These are phyloP conservation scores for Eurytoma californica DNA, from an alignment of 2,888 invertebrate genomes.

Conservation along the genomic window DNA sequence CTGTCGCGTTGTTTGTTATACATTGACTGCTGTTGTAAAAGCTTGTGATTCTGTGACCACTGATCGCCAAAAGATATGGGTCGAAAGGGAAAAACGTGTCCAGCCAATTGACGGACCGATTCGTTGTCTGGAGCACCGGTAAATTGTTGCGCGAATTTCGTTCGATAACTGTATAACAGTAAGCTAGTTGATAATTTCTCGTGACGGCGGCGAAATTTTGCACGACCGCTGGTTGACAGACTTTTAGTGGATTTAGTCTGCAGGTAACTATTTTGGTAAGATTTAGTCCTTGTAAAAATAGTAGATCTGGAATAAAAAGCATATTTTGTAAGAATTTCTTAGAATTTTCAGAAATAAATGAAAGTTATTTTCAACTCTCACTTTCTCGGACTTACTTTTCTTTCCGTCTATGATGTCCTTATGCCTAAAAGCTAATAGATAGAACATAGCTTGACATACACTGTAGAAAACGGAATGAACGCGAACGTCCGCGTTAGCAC, in stretches of 20 bases:
- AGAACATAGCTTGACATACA: slow-evolving; percentile 94
- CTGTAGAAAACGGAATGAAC: slow-evolving; percentile 93
- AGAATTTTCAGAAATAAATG: slow-evolving; percentile 32
- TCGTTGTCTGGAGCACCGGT: slow-evolving; percentile 78
- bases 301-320: slow-evolving; percentile 80
- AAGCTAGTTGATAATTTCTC: slow-evolving; percentile 90
- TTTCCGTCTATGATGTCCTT: slow-evolving; percentile 86
- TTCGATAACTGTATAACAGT: slow-evolving; percentile 93
- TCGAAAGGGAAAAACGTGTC: slow-evolving; percentile 93
- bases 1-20: slow-evolving; percentile 35
- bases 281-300: slow-evolving; percentile 88
- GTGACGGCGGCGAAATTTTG: slow-evolving; percentile 89
- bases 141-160: slow-evolving; percentile 83
- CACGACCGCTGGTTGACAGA: slow-evolving; percentile 86
- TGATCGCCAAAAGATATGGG: slow-evolving; percentile 85
- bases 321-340: slow-evolving; percentile 39
- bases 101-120: slow-evolving; percentile 76
- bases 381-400: slow-evolving; percentile 81
- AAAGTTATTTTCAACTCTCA: slow-evolving; percentile 18
- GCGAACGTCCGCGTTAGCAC: slow-evolving; percentile 79
- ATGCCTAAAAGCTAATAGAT: slow-evolving; percentile 92
- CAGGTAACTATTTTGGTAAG: slow-evolving; percentile 91
- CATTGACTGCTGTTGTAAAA: slow-evolving; percentile 77
- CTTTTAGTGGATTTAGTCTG: slow-evolving; percentile 90
- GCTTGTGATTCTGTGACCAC: slow-evolving; percentile 73